phyloP scores from a whole-genome alignment of 2,888 invertebrate species.

The Clitarchus hookeri region DNA sequence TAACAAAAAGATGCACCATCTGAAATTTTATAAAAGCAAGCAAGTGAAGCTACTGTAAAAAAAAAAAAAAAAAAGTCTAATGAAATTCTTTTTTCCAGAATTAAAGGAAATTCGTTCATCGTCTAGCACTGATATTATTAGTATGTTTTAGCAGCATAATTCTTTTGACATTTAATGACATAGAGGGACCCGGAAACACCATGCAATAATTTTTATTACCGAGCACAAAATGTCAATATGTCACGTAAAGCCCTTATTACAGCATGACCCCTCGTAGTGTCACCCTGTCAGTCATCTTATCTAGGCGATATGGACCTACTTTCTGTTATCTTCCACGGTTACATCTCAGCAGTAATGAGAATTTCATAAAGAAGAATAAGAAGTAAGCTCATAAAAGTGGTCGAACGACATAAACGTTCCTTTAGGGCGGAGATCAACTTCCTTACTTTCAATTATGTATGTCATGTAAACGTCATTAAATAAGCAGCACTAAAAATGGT shows the following conservation, averaged over 20 bases:
- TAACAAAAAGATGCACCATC: too few relatives aligned
- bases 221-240: too few relatives aligned
- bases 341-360: neutral
- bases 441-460: neutral
- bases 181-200: too few relatives aligned
- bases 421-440: neutral
- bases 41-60: too few relatives aligned
- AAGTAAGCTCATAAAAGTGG: neutral
- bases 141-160: too few relatives aligned
- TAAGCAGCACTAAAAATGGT: neutral
- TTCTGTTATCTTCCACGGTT: neutral
- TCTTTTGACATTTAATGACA: too few relatives aligned
- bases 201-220: too few relatives aligned
- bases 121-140: too few relatives aligned
- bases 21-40: too few relatives aligned
- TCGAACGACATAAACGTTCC: neutral
- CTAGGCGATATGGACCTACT: neutral
- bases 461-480: slow-evolving; percentile 14
- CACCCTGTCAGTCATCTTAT: slow-evolving; percentile 9
- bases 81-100: too few relatives aligned
- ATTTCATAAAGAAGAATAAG: neutral
- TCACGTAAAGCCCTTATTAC: neutral
- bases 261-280: neutral
- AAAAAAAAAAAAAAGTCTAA: too few relatives aligned
- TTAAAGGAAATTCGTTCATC: too few relatives aligned